phyloP scores from a whole-genome alignment of 2,888 invertebrate species.

The Drosophila mayaguana region DNA sequence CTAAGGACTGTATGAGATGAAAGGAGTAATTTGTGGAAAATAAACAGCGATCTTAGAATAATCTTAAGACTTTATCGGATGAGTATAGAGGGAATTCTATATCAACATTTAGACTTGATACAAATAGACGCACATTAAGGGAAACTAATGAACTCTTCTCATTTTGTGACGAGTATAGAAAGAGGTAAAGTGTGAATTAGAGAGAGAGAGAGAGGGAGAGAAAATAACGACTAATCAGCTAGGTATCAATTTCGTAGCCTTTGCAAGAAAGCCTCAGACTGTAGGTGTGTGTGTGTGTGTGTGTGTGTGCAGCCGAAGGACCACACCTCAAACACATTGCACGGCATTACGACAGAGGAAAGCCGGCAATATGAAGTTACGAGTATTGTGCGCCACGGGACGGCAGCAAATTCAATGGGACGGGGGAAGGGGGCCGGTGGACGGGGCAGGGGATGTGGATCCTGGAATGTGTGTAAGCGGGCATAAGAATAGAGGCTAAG shows the following conservation, averaged over 20 bases:
- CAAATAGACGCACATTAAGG: not conserved
- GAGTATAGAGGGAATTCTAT: not conserved
- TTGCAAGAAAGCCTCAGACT: not conserved
- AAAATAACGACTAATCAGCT: constrained; percentile 35
- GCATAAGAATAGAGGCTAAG: constrained; percentile 49
- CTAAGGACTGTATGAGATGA: not conserved
- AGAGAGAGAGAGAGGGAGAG: constrained; percentile 2
- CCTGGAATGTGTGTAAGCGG: constrained; percentile 1
- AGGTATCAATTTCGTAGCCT: constrained; percentile 41
- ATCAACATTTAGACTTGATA: not conserved
- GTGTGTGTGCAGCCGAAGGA: constrained; percentile 52
- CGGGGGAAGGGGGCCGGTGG: constrained; percentile 11
- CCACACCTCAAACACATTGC: constrained; percentile 58
- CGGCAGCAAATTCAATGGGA: constrained; percentile 40
- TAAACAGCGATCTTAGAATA: not conserved
- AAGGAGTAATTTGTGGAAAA: not conserved
- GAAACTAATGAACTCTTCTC: not conserved
- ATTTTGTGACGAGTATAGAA: not conserved
- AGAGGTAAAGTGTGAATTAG: constrained; percentile 12
- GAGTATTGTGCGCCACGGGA: constrained; percentile 47
- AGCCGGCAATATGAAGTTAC: constrained; percentile 49
- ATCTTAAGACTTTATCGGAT: not conserved
- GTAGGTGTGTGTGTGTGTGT: not conserved
- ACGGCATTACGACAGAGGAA: constrained; percentile 26
- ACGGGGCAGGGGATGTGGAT: constrained; percentile 17